Conservation (phyloP, 2,888 invertebrate species). For the Coenonympha arcania region DNA sequence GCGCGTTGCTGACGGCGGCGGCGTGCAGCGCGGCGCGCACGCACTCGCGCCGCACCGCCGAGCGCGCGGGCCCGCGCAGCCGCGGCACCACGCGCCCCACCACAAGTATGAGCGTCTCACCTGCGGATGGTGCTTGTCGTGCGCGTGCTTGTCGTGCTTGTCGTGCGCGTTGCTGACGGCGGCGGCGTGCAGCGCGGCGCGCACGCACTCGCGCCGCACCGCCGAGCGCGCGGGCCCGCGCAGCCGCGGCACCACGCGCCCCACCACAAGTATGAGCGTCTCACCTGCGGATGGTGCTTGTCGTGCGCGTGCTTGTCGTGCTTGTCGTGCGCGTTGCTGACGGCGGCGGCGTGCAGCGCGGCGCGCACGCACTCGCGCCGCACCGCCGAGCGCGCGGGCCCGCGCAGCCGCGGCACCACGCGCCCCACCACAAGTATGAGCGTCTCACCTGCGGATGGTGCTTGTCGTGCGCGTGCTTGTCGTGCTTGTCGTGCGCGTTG, state of each 20-base stretch:
- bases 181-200: too few species aligned
- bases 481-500: constrained; percentile 27
- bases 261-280: too few species aligned
- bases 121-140: too few species aligned
- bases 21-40: constrained; percentile 87
- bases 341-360: constrained; percentile 81
- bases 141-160: too few species aligned
- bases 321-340: constrained; percentile 26
- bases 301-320: constrained; percentile 26
- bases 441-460: constrained; percentile 50
- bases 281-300: constrained; percentile 10
- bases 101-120: too few species aligned
- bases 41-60: constrained; percentile 84
- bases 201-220: too few species aligned
- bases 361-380: constrained; percentile 86
- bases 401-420: constrained; percentile 80
- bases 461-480: constrained; percentile 17
- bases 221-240: too few species aligned
- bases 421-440: constrained; percentile 83
- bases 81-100: constrained; percentile 81
- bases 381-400: constrained; percentile 82
- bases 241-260: too few species aligned
- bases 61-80: constrained; percentile 81
- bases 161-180: too few species aligned
- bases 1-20: constrained; percentile 55